These are phyloP conservation scores for Chroicocephalus ridibundus DNA, from an alignment of 2,113 vertebrate species.

Conservation along the genomic window DNA sequence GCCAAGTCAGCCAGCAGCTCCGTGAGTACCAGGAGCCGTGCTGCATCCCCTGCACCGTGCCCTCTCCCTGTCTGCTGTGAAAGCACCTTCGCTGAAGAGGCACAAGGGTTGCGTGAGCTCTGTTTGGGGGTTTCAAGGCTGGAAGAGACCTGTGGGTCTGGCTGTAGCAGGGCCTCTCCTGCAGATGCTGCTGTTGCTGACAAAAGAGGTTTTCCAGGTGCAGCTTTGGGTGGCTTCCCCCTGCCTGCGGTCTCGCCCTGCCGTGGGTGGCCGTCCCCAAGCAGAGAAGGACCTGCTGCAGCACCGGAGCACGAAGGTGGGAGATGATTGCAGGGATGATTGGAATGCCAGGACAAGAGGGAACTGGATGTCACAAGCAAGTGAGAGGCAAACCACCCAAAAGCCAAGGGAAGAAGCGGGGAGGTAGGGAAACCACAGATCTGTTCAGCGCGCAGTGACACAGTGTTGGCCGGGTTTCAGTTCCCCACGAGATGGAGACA, in stretches of 20 bases:
- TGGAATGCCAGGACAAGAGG: neutral
- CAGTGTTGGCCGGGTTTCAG: neutral
- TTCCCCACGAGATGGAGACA: constrained; percentile 22
- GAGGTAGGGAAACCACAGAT: neutral
- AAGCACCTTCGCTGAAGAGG: neutral
- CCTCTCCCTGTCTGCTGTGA: neutral
- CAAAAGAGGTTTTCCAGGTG: neutral
- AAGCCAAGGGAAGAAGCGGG: neutral
- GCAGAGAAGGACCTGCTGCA: neutral
- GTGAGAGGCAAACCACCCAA: neutral
- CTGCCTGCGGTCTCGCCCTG: neutral
- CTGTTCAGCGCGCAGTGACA: neutral
- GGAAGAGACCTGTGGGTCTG: neutral
- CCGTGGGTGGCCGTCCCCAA: rapidly evolving
- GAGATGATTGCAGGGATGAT: neutral
- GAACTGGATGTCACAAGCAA: rapidly evolving
- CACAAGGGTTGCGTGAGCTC: neutral
- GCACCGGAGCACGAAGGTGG: neutral
- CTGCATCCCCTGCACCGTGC: neutral
- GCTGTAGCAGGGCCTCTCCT: neutral
- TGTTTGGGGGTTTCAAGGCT: neutral
- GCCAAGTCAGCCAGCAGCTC: neutral
- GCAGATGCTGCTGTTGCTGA: neutral
- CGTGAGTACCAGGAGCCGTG: rapidly evolving
- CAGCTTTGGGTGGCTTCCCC: neutral